Evolutionary conservation across 2,797 vertebrate genomes (phyloP), one percentile per base, ranked within the genome.

Genomic region (Taenioides sp.): DNA sequence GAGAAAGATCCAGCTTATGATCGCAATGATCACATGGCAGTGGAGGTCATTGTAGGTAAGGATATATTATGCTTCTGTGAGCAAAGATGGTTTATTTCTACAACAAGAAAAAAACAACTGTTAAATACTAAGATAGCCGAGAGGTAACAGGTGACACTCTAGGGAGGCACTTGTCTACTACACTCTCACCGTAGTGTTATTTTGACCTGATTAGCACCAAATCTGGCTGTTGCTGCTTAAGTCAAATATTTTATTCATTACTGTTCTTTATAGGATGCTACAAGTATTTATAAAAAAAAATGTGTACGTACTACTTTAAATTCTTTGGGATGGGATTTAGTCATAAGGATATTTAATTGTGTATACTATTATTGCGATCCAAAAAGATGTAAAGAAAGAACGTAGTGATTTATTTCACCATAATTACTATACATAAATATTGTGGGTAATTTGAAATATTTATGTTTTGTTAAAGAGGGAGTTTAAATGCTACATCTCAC

Each of bases 31-130:
- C 96, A 97, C 0, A 96, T 96, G 83, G 97, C 97, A 1, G 95
- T 98, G 3, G 98, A 99, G 94, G 96, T 99, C 82, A 96, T 99
- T 76, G 96, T 99, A 82, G 98, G 97, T 99, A 92, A 81, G 96
- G 81, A 79, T 14, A 65, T 28, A 9, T 16, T 5, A 18, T 31
- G 27, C 60, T 61, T 37, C 28, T 61, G 2, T 61, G 17, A 18
- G 17, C 3, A 34, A 31, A n/a, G 3, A 61, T 17, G 25, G 22
- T 3, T 14, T 25, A 59, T 59, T 60, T 59, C 16, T 12, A 43
- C 27, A 78, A 43, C 65, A 31, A 65, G 27, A 7, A 59, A 65
- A 12, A 69, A 55, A 23, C 47, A 54, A n/a, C n/a, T 22, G 52
- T 37, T 37, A 43, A 47, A 47, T 16, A 47, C 9, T 54, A 23